Percentiles rank a stretch among this genome's conserved stretches.
phyloP scores from a whole-genome alignment of 2,888 invertebrate species.

The Drosophila neutralis region DNA sequence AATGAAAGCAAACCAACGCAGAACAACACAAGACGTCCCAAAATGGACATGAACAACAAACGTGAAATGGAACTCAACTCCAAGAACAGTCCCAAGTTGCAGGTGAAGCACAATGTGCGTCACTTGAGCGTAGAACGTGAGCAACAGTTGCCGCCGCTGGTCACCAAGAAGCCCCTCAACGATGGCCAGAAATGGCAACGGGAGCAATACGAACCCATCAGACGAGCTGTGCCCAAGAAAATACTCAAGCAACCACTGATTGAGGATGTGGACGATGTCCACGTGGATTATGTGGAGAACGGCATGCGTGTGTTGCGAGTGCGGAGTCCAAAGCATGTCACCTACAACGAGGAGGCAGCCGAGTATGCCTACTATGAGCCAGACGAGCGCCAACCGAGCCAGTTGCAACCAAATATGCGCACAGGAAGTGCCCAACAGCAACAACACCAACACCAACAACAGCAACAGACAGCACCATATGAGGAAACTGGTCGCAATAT shows the following conservation, averaged over 20 bases:
- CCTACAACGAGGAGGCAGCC: constrained; percentile 70
- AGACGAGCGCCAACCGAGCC: constrained; percentile 39
- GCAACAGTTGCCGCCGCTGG: constrained; percentile 14
- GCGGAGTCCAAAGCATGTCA: constrained; percentile 71
- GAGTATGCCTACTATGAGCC: constrained; percentile 65
- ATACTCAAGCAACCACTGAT: constrained; percentile 59
- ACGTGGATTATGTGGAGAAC: constrained; percentile 56
- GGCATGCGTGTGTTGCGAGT: constrained; percentile 67
- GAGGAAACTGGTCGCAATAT: constrained; percentile 71
- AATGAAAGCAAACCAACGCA: constrained; percentile 65
- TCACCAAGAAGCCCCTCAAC: constrained; percentile 63
- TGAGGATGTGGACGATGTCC: constrained; percentile 37
- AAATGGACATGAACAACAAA: constrained; percentile 83
- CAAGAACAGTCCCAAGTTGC: constrained; percentile 83
- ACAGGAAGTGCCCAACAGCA: constrained; percentile 72
- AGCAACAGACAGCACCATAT: constrained; percentile 53
- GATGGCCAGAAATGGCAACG: constrained; percentile 40
- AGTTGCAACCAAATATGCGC: constrained; percentile 69
- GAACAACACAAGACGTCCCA: constrained; percentile 75
- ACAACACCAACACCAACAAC: constrained; percentile 28
- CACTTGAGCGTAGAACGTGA: constrained; percentile 66
- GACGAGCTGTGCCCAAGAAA: constrained; percentile 52
- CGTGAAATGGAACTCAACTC: constrained; percentile 81
- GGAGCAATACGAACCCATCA: constrained; percentile 15
- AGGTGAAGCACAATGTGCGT: constrained; percentile 78